These are phyloP conservation scores for Dicaeum eximium DNA, from an alignment of 2,113 vertebrate genomes.

Conservation along the genomic window DNA sequence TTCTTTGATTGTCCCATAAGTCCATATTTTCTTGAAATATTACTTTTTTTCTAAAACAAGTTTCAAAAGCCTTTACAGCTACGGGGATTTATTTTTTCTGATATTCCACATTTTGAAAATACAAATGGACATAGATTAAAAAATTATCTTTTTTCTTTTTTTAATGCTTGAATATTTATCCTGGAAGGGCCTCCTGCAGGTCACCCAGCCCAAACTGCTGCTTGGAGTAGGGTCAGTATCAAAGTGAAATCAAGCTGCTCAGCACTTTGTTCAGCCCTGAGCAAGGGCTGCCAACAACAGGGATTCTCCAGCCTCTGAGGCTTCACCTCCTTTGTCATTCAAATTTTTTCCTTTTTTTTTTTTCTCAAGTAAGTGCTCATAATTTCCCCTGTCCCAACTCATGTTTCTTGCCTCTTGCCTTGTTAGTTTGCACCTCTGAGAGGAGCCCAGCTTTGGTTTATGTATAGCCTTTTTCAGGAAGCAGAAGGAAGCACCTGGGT, in stretches of 20 bases:
- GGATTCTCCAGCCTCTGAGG: neutral
- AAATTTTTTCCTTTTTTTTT: neutral
- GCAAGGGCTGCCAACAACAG: neutral
- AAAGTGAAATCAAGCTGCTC: neutral
- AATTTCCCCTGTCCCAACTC: neutral
- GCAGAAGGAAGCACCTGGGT: neutral
- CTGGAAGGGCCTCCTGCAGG: neutral
- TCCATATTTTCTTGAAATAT: neutral
- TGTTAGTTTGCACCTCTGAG: neutral
- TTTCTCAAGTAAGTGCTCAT: neutral
- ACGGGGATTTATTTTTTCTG: neutral
- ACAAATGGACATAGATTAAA: neutral
- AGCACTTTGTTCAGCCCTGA: neutral
- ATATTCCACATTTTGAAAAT: neutral
- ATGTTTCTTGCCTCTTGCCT: neutral
- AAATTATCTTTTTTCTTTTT: neutral
- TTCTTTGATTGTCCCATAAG: neutral
- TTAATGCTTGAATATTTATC: neutral
- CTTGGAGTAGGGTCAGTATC: neutral
- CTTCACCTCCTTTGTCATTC: neutral
- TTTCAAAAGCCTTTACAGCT: neutral
- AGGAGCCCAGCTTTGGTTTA: neutral
- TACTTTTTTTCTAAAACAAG: neutral
- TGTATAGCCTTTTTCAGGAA: neutral
- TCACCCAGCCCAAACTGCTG: neutral